A percentile compares a stretch with the other conserved stretches of the same genome.
Conservation (phyloP, 2,797 vertebrate species). For the Staurois parvus region DNA sequence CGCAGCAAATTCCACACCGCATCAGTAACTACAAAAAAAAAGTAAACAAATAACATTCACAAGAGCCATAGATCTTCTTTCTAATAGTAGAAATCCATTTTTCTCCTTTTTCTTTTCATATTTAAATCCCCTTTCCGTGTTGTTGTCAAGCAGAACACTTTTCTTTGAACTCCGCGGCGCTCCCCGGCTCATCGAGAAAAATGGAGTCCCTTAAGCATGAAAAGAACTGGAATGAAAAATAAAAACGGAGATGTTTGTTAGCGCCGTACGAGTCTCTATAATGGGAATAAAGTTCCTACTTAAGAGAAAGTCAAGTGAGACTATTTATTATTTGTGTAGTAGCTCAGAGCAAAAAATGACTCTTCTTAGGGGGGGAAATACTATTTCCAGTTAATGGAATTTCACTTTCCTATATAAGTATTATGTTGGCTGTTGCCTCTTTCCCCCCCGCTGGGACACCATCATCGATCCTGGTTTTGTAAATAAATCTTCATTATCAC, state of each 20-base stretch:
- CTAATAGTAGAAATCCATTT: no score
- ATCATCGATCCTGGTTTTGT: conserved; percentile 47
- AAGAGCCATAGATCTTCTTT: no score
- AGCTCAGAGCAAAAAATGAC: conserved; percentile 38
- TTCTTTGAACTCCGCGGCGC: not conserved
- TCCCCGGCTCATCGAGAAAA: not conserved
- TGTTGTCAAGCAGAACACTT: not conserved
- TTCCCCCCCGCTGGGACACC: conserved; percentile 24
- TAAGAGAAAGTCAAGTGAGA: conserved; percentile 11
- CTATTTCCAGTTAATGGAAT: conserved; percentile 47
- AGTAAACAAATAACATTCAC: no score
- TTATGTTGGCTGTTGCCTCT: conserved; percentile 40
- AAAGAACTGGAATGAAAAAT: not conserved
- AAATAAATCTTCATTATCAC: conserved; percentile 55
- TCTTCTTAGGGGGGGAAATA: conserved; percentile 7
- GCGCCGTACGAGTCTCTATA: conserved; percentile 12
- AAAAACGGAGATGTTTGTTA: not conserved
- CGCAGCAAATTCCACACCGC: no score
- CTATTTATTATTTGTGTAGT: conserved; percentile 42
- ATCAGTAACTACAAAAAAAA: no score
- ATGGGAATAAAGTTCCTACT: conserved; percentile 26
- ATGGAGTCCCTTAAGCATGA: conserved; percentile 4
- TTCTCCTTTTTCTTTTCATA: not conserved
- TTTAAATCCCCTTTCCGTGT: not conserved
- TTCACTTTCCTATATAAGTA: conserved; percentile 32